Conservation (phyloP, 2,888 invertebrate genomes). For the Drosophila niveifrons region DNA sequence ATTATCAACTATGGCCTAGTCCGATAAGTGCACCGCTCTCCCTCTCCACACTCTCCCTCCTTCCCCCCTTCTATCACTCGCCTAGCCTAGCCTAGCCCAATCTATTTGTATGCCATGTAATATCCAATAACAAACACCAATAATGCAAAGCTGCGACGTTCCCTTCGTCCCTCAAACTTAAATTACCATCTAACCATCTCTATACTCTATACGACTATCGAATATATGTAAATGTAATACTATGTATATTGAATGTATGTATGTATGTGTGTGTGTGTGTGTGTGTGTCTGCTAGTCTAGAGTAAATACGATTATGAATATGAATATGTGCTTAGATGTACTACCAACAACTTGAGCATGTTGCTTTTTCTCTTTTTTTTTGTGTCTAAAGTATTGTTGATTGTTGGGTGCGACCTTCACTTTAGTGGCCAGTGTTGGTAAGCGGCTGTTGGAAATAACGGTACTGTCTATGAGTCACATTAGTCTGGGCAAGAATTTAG, state of each 20-base stretch:
- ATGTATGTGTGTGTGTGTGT: not conserved
- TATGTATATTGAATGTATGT: not conserved
- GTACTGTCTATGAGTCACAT: no score
- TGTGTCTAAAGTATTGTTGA: no score
- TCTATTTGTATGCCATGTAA: conserved; percentile 25
- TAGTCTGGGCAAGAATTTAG: no score
- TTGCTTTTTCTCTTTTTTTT: conserved; percentile 8
- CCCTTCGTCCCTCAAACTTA: not conserved
- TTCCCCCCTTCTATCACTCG: not conserved
- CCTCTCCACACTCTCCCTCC: no score
- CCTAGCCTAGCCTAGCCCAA: conserved; percentile 25
- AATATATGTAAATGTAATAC: not conserved
- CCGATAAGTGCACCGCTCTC: not conserved
- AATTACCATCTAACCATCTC: not conserved
- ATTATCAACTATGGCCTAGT: conserved; percentile 26
- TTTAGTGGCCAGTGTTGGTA: not conserved
- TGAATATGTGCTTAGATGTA: conserved; percentile 42
- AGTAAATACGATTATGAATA: not conserved
- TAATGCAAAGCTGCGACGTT: no score
- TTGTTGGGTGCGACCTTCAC: not conserved
- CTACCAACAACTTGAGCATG: conserved; percentile 5
- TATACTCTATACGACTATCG: not conserved
- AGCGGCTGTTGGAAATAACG: not conserved
- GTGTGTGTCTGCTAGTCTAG: conserved; percentile 33
- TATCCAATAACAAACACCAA: conserved; percentile 4